phyloP scores from a whole-genome alignment of 2,797 vertebrate genomes.

The Pseudocheirus occidentalis region DNA sequence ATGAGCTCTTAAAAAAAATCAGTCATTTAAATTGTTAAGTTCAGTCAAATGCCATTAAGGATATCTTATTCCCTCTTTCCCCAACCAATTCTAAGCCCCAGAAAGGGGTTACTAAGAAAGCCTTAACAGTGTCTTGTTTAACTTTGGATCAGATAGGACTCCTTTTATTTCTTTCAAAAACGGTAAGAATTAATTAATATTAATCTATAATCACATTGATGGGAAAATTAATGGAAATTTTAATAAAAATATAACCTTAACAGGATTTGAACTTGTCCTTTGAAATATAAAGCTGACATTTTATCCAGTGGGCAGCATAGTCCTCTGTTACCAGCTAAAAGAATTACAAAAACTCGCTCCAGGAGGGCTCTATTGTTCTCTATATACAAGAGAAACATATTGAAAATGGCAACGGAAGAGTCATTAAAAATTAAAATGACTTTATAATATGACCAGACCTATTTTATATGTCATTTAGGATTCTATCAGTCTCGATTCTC shows the following conservation, averaged over 20 bases:
- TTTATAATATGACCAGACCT: constrained; percentile 28
- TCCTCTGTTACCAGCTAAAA: constrained; percentile 53
- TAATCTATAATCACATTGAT: constrained; percentile 78
- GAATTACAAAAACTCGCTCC: constrained; percentile 69
- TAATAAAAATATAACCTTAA: constrained; percentile 81
- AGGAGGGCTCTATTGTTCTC: constrained; percentile 60
- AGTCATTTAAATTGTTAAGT: constrained; percentile 75
- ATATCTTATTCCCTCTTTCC: constrained; percentile 73
- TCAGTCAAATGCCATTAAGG: constrained; percentile 75
- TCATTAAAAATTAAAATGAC: constrained; percentile 50
- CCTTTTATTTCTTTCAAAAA: constrained; percentile 74
- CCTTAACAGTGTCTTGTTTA: constrained; percentile 71
- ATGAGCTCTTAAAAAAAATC: constrained; percentile 70
- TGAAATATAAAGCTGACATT: constrained; percentile 71
- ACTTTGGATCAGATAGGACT: constrained; percentile 75
- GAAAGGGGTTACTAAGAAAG: constrained; percentile 72
- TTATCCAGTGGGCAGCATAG: constrained; percentile 54
- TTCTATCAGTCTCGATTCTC: background rate
- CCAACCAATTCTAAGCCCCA: constrained; percentile 71
- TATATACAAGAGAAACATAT: background rate
- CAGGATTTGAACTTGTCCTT: constrained; percentile 75
- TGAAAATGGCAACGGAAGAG: constrained; percentile 38
- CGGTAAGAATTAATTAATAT: constrained; percentile 77
- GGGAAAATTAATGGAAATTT: constrained; percentile 78
- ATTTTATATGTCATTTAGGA: background rate